Conservation (phyloP, 1,140 invertebrate genomes). For the Pantala flavescens region DNA sequence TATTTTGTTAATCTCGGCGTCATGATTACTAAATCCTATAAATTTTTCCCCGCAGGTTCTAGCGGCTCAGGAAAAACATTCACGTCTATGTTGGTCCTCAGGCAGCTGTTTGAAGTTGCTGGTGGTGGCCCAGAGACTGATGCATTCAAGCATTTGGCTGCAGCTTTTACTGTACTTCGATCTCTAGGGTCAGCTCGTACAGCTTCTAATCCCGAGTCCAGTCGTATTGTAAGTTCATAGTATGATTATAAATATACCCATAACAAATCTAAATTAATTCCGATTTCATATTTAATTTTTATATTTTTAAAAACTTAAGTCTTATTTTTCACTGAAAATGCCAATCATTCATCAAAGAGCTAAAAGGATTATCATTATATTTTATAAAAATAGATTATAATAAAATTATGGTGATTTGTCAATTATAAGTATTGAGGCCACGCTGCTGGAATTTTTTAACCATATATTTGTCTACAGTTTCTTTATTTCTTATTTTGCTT, state of each 20-base stretch:
- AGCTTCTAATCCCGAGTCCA: constrained; percentile 81
- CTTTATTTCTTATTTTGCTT: too few species aligned
- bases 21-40: too few species aligned
- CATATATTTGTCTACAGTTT: too few species aligned
- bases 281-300: constrained; percentile 18
- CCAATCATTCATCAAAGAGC: not conserved
- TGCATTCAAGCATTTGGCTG: constrained; percentile 91
- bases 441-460: too few species aligned
- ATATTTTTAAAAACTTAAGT: constrained; percentile 7
- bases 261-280: too few species aligned
- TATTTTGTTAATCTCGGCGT: too few species aligned
- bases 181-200: constrained; percentile 86
- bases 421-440: too few species aligned
- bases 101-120: constrained; percentile 84
- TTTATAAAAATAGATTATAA: too few species aligned
- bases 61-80: constrained; percentile 93
- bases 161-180: constrained; percentile 84
- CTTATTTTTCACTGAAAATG: not conserved
- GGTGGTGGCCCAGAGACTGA: constrained; percentile 89
- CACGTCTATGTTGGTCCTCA: constrained; percentile 79
- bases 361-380: too few species aligned
- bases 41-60: constrained; percentile 53
- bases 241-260: not conserved
- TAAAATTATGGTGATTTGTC: too few species aligned
- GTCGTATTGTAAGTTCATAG: constrained; percentile 66